Base-by-base conservation (phyloP, 1,140 invertebrate species). In the Drosophila eugracilis region DNA sequence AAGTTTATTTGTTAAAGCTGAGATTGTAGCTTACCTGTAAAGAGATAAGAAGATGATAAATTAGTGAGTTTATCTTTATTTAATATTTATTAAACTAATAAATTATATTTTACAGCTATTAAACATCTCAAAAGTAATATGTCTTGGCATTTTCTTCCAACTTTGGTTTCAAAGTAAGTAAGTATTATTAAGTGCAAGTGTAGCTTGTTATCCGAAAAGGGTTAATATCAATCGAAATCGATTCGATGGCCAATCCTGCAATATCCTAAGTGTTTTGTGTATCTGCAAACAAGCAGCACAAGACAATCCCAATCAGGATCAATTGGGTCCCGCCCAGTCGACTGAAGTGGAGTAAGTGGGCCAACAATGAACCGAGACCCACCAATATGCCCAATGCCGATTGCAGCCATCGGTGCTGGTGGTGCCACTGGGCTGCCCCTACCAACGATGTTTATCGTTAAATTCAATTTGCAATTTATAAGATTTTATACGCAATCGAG, bases 401-500 rank as follows among this genome's bases (percentile, higher is more conserved):
- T 48, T 36, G 26, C 39, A 70, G 36, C 37, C 47, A 30, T 59
- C 19, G n/a, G n/a, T 14, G 28, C n/a, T n/a, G 12, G 28, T 70
- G 12, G 12, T 45, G 1, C 32, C 24, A 6, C 24, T 48, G 14
- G 50, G 26, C 48, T 70, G 58, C 42, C 45, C 34, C 36, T n/a
- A n/a, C n/a, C 47, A 24, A 57, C 57, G 70, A 83, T 86, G 65
- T 75, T 88, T 86, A 86, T 86, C 83, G 74, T 88, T 83, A 86
- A 83, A 86, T 83, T 86, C 81, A 88, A 88, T 86, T 86, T 86
- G 78, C 81, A 88, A 88, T 86, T 86, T 86, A 88, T 88, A 86
- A 86, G 80, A 86, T 80, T 86, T 75, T 76, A 79, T 65, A 57
- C 75, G 49, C 66, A 52, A 72, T 57, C 28, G 49, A 36, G 45